These are phyloP conservation scores for Pseudobourletiella spinata DNA, from an alignment of 1,140 invertebrate species.

Conservation along the genomic window DNA sequence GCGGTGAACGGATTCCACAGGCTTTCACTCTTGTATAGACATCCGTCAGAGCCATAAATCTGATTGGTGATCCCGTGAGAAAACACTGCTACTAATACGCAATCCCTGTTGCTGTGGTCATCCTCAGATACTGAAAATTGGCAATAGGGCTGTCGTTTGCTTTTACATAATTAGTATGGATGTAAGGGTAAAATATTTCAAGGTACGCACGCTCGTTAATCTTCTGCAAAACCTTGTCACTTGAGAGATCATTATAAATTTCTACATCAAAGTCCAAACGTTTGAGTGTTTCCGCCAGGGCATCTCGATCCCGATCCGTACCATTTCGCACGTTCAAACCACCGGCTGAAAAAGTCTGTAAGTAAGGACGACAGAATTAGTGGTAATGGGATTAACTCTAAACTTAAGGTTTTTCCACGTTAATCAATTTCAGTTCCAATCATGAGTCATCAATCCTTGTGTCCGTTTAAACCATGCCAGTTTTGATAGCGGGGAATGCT, in stretches of 20 bases:
- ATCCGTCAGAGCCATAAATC: conserved; percentile 73
- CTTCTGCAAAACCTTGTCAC: too few species aligned
- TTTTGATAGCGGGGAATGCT: too few species aligned
- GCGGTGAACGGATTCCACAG: conserved; percentile 79
- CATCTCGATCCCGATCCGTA: conserved; percentile 46
- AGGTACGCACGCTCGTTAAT: too few species aligned
- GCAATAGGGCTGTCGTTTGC: too few species aligned
- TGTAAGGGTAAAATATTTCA: too few species aligned
- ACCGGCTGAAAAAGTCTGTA: conserved; percentile 3
- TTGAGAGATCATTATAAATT: conserved; percentile 55
- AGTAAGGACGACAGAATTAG: neutral
- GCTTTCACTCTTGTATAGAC: conserved; percentile 66
- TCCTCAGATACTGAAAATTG: conserved; percentile 48
- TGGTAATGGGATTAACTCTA: neutral
- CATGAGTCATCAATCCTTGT: neutral
- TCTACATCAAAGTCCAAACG: conserved; percentile 66
- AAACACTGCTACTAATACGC: conserved; percentile 67
- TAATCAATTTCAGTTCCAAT: conserved; percentile 17
- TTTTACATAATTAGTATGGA: too few species aligned
- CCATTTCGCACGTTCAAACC: conserved; percentile 36
- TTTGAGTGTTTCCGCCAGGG: conserved; percentile 53
- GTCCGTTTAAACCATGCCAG: neutral
- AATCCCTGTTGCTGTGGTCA: conserved; percentile 70
- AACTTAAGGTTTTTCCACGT: neutral
- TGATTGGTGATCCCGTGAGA: conserved; percentile 81